Percentiles rank a stretch among this genome's conserved stretches.
Evolutionary conservation across 2,888 invertebrate species (phyloP).

Genomic region (Melieria omissa): DNA sequence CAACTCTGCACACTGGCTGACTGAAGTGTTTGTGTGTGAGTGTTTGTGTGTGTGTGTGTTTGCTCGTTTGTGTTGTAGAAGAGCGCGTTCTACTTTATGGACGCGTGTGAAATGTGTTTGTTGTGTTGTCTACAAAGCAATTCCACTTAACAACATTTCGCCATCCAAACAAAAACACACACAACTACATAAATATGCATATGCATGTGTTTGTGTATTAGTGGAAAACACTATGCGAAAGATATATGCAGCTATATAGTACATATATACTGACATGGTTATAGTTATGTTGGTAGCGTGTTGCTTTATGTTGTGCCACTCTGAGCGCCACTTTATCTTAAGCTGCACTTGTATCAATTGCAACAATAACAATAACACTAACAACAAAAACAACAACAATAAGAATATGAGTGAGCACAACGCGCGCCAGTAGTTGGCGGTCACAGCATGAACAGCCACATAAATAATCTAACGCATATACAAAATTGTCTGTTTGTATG

Average conservation of each 20-base stretch:
- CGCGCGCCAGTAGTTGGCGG: too few relatives aligned
- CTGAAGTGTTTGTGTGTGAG: not conserved
- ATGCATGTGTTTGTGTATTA: not conserved
- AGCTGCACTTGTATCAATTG: too few relatives aligned
- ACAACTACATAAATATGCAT: not conserved
- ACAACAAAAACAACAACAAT: too few relatives aligned
- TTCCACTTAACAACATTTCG: not conserved
- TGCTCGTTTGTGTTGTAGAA: not conserved
- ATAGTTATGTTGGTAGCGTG: too few relatives aligned
- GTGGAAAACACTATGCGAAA: not conserved
- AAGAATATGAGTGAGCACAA: too few relatives aligned
- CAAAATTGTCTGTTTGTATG: slow-evolving; percentile 1
- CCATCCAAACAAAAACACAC: not conserved
- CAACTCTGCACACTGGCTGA: not conserved
- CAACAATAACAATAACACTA: too few relatives aligned
- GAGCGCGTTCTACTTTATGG: not conserved
- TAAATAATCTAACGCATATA: not conserved
- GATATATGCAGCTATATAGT: not conserved
- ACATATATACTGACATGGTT: not conserved
- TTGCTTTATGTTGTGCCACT: too few relatives aligned
- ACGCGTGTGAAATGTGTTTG: not conserved
- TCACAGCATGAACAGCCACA: not conserved
- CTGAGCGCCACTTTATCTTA: too few relatives aligned
- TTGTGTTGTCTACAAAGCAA: not conserved
- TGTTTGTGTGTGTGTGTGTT: not conserved